These are phyloP conservation scores for Xiphophorus maculatus DNA, from an alignment of 2,113 vertebrate species.

Conservation along the genomic window DNA sequence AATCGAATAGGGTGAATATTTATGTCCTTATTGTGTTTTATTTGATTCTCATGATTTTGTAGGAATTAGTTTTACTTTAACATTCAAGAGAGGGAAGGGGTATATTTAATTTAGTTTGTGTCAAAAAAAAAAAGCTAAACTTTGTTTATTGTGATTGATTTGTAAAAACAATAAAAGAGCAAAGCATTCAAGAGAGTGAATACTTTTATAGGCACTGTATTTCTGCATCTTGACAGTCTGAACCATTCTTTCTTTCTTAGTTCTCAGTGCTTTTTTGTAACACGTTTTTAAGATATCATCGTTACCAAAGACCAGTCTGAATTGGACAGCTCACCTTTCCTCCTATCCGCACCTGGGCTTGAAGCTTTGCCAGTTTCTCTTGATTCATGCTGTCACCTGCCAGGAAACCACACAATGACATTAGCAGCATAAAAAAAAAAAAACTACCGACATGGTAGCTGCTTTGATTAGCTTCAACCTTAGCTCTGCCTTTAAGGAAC, in stretches of 20 bases:
- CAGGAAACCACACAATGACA: background rate
- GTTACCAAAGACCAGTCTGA: background rate
- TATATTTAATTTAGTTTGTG: too few relatives aligned
- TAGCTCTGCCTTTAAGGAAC: background rate
- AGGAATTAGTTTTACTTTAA: too few relatives aligned
- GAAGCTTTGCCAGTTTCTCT: slow-evolving; percentile 95
- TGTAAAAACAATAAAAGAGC: background rate
- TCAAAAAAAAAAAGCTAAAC: too few relatives aligned
- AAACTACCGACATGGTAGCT: background rate
- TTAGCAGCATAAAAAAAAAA: background rate
- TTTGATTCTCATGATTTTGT: too few relatives aligned
- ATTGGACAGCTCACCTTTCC: slow-evolving; percentile 89
- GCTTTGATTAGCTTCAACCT: background rate
- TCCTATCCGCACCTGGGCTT: slow-evolving; percentile 99
- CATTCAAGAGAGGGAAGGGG: too few relatives aligned
- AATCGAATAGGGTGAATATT: too few relatives aligned
- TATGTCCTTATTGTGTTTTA: too few relatives aligned
- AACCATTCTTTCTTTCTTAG: background rate
- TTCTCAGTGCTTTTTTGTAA: background rate
- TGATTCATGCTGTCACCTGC: slow-evolving; percentile 86
- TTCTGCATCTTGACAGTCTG: background rate
- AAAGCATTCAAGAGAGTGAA: background rate
- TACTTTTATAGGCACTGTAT: background rate
- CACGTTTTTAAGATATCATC: background rate
- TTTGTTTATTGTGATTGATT: background rate